phyloP scores from a whole-genome alignment of 1,140 invertebrate species.

The Ooceraea biroi region DNA sequence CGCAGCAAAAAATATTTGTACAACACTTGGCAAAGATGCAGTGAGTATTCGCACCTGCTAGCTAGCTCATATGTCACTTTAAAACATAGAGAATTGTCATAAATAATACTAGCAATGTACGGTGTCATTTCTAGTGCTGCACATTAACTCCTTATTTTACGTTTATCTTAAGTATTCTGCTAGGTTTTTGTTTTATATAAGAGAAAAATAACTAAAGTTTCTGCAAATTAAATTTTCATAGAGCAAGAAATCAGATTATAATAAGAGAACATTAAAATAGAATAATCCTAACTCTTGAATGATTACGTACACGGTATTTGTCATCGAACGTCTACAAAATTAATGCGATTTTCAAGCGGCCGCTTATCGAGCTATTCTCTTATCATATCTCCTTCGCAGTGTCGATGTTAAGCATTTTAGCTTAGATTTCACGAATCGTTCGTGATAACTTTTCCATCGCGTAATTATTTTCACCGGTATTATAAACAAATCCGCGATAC shows the following conservation, averaged over 20 bases:
- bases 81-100: too few relatives aligned
- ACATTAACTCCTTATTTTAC: too few relatives aligned
- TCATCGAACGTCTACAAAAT: constrained; percentile 11
- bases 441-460: constrained; percentile 19
- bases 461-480: constrained; percentile 15
- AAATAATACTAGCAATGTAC: too few relatives aligned
- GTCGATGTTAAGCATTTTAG: constrained; percentile 15
- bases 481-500: background rate
- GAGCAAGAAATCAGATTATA: too few relatives aligned
- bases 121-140: too few relatives aligned
- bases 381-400: constrained; percentile 48
- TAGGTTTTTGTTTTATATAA: too few relatives aligned
- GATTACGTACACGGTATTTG: background rate
- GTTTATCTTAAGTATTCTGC: too few relatives aligned
- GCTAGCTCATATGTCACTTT: too few relatives aligned
- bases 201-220: too few relatives aligned
- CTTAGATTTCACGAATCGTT: constrained; percentile 31
- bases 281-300: background rate
- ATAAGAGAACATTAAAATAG: background rate
- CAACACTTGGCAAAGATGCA: background rate
- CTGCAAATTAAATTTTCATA: too few relatives aligned
- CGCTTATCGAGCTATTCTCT: constrained; percentile 20
- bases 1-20: background rate
- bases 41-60: background rate
- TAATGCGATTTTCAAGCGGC: background rate